Percentiles rank a stretch among this genome's conserved stretches.
Conservation (phyloP, 1,140 invertebrate species). For the Heliconius hermathena region DNA sequence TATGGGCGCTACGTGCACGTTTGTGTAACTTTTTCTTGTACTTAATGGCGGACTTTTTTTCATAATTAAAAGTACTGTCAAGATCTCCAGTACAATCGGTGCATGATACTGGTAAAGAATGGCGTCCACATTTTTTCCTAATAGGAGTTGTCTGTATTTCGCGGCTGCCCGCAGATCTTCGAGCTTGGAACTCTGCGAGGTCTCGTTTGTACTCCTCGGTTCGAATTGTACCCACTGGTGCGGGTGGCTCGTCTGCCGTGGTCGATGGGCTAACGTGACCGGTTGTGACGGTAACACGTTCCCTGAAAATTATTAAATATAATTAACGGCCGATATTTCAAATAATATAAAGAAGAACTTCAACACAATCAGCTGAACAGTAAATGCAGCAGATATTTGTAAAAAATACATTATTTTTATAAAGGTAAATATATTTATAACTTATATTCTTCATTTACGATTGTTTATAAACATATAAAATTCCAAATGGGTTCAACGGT, state of each 20-base stretch:
- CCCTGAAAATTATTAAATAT: conserved; percentile 47
- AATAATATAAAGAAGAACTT: no score
- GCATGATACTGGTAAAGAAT: conserved; percentile 73
- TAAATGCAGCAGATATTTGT: no score
- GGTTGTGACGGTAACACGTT: conserved; percentile 68
- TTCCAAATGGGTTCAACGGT: no score
- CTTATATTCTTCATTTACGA: no score
- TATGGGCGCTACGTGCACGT: conserved; percentile 51
- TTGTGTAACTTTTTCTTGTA: conserved; percentile 71
- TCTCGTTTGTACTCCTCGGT: conserved; percentile 78
- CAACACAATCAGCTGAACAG: no score
- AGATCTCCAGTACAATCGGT: conserved; percentile 66
- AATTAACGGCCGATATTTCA: background rate
- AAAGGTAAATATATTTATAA: no score
- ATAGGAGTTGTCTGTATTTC: conserved; percentile 57
- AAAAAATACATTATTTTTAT: no score
- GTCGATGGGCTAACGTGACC: conserved; percentile 51
- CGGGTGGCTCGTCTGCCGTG: conserved; percentile 39
- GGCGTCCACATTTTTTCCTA: conserved; percentile 69
- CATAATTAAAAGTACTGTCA: conserved; percentile 71
- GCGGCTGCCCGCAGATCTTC: conserved; percentile 59
- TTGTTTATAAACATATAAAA: no score
- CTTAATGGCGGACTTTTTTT: conserved; percentile 73
- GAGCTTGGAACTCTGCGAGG: conserved; percentile 76
- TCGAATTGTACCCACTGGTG: conserved; percentile 66